Evolutionary conservation across 2,113 vertebrate genomes (phyloP).

Genomic region (Sander lucioperca): DNA sequence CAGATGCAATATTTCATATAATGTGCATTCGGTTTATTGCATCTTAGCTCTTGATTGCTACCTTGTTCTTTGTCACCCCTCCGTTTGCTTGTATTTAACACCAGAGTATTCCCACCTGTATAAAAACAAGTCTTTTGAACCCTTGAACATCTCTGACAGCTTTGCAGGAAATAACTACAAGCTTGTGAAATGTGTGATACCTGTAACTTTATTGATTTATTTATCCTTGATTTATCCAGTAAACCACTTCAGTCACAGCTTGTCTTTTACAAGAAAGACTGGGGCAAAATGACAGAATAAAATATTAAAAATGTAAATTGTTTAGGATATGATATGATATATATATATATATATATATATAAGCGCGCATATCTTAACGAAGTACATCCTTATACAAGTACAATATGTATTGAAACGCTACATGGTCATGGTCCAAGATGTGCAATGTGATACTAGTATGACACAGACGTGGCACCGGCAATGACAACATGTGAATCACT

Average conservation of each 20-base stretch:
- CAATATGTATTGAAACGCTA: neutral
- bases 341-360: no score
- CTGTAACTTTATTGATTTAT: neutral
- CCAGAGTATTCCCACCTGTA: neutral
- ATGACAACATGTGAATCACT: neutral
- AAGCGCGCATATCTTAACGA: no score
- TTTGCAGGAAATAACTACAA: neutral
- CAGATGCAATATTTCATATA: conserved; percentile 39
- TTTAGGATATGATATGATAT: no score
- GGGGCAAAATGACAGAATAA: neutral
- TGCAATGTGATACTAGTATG: neutral
- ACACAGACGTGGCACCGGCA: neutral
- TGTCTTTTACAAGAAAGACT: neutral
- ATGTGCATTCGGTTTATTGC: conserved; percentile 30
- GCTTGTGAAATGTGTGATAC: neutral
- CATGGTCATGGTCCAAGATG: neutral
- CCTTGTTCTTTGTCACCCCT: conserved; percentile 4
- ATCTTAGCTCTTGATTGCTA: conserved; percentile 27
- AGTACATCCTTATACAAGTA: neutral
- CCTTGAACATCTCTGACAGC: neutral
- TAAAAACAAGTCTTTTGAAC: neutral
- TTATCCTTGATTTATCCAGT: neutral
- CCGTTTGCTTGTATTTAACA: neutral
- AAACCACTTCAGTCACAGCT: neutral
- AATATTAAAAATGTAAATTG: neutral